Evolutionary conservation across 2,888 invertebrate species (phyloP), one percentile per base, ranked within the genome.

Genomic region (Torymus tubicola): DNA sequence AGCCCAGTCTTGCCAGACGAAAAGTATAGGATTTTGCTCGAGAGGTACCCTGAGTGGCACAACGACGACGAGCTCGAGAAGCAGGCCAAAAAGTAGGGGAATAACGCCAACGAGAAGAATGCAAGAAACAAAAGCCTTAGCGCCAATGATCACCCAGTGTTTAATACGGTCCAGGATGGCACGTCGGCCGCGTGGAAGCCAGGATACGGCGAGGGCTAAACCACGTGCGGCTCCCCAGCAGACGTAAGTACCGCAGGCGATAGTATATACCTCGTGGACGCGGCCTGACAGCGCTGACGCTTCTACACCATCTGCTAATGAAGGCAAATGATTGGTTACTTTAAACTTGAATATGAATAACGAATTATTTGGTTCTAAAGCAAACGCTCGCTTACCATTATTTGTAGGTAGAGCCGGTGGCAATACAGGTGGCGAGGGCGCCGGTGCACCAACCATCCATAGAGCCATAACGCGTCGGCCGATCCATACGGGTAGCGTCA

Each of bases 1-100:
- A 0, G 99, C 99, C 99, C 99, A 99, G 92, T 99, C 98, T 92
- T 99, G 96, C 96, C 96, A 96, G 70, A 96, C 93, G 89, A 96
- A 97, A 78, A 96, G 92, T 53, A 96, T 95, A 0, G 96, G 99
- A 10, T 97, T 97, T 91, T 98, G 97, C 84, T 96, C 95, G 3
- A 98, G 92, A 0, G 98, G 97, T 31, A 99, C 98, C 12, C 99
- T 93, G 24, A 99, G 92, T 0, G 99, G 99, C 16, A 98, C 96
- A 18, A 99, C 96, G 21, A 97, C 93, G 3, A 97, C 96, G 87
- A 98, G 92, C 89, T 99, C 99, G 82, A 99, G 93, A 71, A 98
- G 93, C 83, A 99, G 92, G 0, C 99, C 99, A 88, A 98, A 96
- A 84, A 99, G 93, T 75, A 98, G 92, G 0, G 98, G 99, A 85